Base-by-base conservation (phyloP, 2,113 vertebrate genomes). In the Lethenteron camtschaticum region DNA sequence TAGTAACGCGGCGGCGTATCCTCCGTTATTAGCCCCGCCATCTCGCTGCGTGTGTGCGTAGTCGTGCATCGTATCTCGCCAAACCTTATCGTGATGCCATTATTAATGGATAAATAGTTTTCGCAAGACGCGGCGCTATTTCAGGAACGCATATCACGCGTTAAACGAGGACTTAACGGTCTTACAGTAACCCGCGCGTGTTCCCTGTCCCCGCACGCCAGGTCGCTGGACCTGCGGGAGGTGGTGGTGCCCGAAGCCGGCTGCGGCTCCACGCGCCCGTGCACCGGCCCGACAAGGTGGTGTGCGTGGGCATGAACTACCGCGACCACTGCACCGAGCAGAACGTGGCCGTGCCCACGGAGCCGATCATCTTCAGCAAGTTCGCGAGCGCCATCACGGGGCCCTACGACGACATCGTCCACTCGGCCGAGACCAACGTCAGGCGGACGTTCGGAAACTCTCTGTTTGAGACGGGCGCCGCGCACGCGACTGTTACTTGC, bases 341-440 rank as follows among this genome's bases (percentile, higher is more conserved):
- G 81, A 84, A 81, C 0, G 81, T 77, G 9, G 80, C 77, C 0
- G 79, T 89, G 71, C 92, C 92, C 10, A 76, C 71, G 69, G 83
- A 95, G 14, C 92, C 92, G 2, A 78, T 96, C 77, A 89, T 97
- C 79, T 97, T 97, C 81, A 95, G 78, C 87, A 97, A 97, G 79
- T 97, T 96, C 71, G 75, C 84, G 78, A 95, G 84, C 9, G 76
- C 83, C 76, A 88, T 96, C 70, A 77, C 81, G 0, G 91, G 92
- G 0, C 91, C 92, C 3, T 88, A 81, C 0, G 85, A 90, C 2
- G 77, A 86, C 71, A 83, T 97, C 11, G 4, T 79, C 59, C 81
- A 85, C 71, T 90, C 91, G 0, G 14, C 77, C 0, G 78, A 86
- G 74, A 96, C 85, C 78, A 74, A 78, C 70, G 92, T 91, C 12